Base-by-base conservation (phyloP, 2,113 vertebrate genomes). In the Sturnus vulgaris region DNA sequence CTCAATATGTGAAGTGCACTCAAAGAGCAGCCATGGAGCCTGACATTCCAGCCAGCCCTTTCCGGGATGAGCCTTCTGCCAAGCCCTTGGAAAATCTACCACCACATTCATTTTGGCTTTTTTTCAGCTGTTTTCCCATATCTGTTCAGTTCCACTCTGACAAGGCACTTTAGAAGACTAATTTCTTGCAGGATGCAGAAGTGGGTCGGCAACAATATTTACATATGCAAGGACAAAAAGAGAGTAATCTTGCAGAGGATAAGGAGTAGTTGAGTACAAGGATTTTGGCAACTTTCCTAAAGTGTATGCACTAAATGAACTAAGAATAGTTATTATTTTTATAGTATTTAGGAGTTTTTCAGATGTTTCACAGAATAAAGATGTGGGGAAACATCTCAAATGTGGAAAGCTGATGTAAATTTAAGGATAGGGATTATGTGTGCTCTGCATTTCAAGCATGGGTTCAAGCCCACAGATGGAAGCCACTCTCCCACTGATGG, bases 41-140 rank as follows among this genome's bases (percentile, higher is more conserved):
- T 57, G 39, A 55, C 19, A 39, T 65, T 84, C 55, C 81, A 57
- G 49, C 57, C 61, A 92, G 59, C 63, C 53, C 61, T 56, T 92
- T 89, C 71, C 14, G 3, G 57, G 47, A 83, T 7, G 12, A 35
- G 69, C 47, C 37, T 76, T 93, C 88, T 95, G 90, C 90, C 90
- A 95, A 91, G 60, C 46, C 60, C 71, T 94, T 53, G 18, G 88
- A 83, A 93, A 93, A 65, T 46, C 83, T 81, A 88, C 66, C 55
- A 77, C 63, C 53, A 33, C 42, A 42, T 76, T 47, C 23, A 27
- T 77, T 93, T 20, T 86, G 96, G 85, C 71, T 1, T 0, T 52
- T 92, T 90, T 85, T 61, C 92, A 86, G 37, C 22, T 56, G 35
- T 24, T 87, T 93, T 87, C 80, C 70, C 61, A 31, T 10, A 33